A percentile compares a stretch with the other conserved stretches of the same genome.
Evolutionary conservation across 2,797 vertebrate species (phyloP).

Genomic region (Mergus octosetaceus): DNA sequence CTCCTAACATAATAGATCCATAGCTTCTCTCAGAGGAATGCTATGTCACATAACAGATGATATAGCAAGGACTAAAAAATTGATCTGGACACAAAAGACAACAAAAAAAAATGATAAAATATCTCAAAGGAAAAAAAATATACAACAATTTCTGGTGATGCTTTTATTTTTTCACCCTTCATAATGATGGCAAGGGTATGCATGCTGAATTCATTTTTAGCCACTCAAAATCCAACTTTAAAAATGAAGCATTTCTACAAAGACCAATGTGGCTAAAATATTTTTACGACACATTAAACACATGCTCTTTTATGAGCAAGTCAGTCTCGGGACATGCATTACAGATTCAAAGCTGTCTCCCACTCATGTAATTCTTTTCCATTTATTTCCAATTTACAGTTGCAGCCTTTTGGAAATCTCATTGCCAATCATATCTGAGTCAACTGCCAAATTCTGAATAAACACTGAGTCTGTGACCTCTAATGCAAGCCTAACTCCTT

Average conservation of each 20-base stretch:
- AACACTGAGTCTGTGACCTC: not conserved
- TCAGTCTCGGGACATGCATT: not conserved
- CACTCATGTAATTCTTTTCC: conserved; percentile 37
- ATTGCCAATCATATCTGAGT: conserved; percentile 1
- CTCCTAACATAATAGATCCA: not conserved
- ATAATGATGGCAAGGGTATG: not conserved
- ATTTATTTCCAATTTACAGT: conserved; percentile 52
- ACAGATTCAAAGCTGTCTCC: conserved; percentile 23
- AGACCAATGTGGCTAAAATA: conserved; percentile 24
- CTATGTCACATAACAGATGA: not conserved
- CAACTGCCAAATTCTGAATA: conserved; percentile 30
- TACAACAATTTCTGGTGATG: not conserved
- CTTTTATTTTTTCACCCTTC: not conserved
- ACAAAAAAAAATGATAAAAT: not conserved
- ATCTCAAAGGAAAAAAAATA: not conserved
- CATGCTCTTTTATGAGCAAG: conserved; percentile 18
- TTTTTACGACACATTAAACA: conserved; percentile 57
- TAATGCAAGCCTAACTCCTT: not conserved
- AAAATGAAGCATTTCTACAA: conserved; percentile 45
- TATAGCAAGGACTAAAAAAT: not conserved
- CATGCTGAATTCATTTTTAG: not conserved
- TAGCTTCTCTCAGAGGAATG: not conserved
- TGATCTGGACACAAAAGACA: not conserved
- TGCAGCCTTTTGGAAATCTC: conserved; percentile 37
- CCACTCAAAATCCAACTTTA: not conserved